Evolutionary conservation across 2,888 invertebrate genomes (phyloP), one percentile per base, ranked within the genome.

Genomic region (Archips crataeganus): DNA sequence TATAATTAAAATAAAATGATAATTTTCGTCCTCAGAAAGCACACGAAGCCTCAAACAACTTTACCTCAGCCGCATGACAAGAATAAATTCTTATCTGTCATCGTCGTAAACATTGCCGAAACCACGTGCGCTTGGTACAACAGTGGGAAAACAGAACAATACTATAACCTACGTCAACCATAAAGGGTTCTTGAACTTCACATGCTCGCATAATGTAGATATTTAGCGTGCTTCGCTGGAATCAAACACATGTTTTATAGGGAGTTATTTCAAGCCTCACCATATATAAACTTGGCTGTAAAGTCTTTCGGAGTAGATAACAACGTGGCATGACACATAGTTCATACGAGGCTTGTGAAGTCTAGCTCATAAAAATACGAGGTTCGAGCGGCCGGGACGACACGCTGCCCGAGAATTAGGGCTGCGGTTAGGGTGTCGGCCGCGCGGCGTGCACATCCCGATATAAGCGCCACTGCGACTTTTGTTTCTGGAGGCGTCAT

Each of bases 241-340:
- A 74, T 74, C 69, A 74, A 65, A 74, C 73, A 65, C 69, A 74
- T 69, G 60, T 69, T 73, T 74, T 74, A 69, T 74, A 64, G 69
- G 34, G 64, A 60, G 69, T 69, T 74, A 74, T 74, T 69, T 69
- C 64, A 74, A 74, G 60, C 69, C 49, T 51, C 64, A 36, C 64
- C 64, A 51, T 64, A 59, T 51, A 74, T 74, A 74, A 69, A 69
- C 42, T 13, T 73, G 73, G 73, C 59, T 64, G 69, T 69, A 51
- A 74, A 60, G 47, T 73, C 63, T n/a, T 57, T 57, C 62, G 47
- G 59, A 13, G 47, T 66, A 66, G 69, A 64, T 60, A 74, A 69
- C 60, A 34, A 51, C 49, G 39, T 68, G 42, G 34, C 73, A 69
- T 72, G 57, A 68, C 72, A 57, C 72, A 15, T 57, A 61, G 47